phyloP scores from a whole-genome alignment of 2,797 vertebrate species.

The Helarctos malayanus region DNA sequence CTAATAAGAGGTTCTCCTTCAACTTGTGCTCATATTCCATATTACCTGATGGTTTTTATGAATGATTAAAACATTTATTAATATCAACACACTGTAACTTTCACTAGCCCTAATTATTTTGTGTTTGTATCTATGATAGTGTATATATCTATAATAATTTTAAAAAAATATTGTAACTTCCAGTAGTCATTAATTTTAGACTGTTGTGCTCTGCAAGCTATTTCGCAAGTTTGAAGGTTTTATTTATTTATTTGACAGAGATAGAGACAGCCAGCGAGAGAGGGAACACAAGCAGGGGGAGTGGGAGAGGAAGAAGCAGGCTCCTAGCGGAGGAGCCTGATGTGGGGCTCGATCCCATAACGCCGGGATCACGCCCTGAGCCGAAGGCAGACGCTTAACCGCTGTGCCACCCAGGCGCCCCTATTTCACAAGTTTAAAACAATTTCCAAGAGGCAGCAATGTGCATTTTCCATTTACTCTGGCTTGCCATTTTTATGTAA shows the following conservation, averaged over 20 bases:
- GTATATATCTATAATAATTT: not conserved
- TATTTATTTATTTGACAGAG: too few relatives aligned
- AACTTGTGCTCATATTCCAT: not conserved
- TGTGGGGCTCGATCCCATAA: too few relatives aligned
- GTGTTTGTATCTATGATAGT: not conserved
- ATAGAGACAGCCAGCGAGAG: too few relatives aligned
- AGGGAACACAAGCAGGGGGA: too few relatives aligned
- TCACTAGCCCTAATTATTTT: not conserved
- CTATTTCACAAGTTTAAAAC: not conserved
- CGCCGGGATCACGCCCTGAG: too few relatives aligned
- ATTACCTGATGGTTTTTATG: not conserved
- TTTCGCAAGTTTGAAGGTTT: not conserved
- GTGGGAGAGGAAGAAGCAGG: too few relatives aligned
- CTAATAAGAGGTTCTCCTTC: not conserved
- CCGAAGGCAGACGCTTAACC: too few relatives aligned
- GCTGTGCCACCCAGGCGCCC: too few relatives aligned
- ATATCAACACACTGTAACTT: not conserved
- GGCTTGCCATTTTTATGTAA: not conserved
- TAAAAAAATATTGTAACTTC: not conserved
- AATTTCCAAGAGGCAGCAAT: not conserved
- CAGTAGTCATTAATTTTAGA: not conserved
- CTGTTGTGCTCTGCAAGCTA: not conserved
- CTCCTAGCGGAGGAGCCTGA: too few relatives aligned
- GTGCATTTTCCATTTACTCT: not conserved
- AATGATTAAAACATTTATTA: conserved; percentile 9